Evolutionary conservation across 2,888 invertebrate genomes (phyloP).

Genomic region (Drosophila buzzatii): DNA sequence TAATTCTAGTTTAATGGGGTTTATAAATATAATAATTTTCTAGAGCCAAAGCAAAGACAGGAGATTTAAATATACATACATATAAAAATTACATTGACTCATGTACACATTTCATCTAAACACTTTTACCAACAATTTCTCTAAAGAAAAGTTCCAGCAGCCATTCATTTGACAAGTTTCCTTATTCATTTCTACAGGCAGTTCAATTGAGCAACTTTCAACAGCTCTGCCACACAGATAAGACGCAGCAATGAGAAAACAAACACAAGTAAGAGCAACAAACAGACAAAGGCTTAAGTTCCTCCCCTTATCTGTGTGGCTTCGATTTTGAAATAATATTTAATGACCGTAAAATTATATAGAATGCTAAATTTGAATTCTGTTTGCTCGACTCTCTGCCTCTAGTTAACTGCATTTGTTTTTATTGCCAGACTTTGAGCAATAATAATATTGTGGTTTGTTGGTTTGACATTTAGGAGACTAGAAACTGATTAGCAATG

Average conservation of each 20-base stretch:
- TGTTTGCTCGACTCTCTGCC: slow-evolving; percentile 20
- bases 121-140: neutral
- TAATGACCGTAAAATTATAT: slow-evolving; percentile 82
- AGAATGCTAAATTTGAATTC: slow-evolving; percentile 57
- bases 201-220: slow-evolving; percentile 4
- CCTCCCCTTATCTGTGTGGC: slow-evolving; percentile 37
- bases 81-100: too few relatives aligned
- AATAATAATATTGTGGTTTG: slow-evolving; percentile 69
- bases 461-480: slow-evolving; percentile 40
- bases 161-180: neutral
- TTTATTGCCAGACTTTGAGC: slow-evolving; percentile 52
- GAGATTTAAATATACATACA: too few relatives aligned
- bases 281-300: slow-evolving; percentile 57
- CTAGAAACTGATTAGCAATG: slow-evolving; percentile 66
- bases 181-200: neutral
- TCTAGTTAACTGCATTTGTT: slow-evolving; percentile 41
- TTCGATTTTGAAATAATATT: slow-evolving; percentile 79
- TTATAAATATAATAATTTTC: too few relatives aligned
- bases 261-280: slow-evolving; percentile 32
- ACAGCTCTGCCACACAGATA: slow-evolving; percentile 2
- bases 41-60: too few relatives aligned
- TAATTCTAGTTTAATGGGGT: too few relatives aligned
- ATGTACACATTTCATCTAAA: neutral
- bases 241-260: slow-evolving; percentile 25
- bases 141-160: neutral